Conservation (phyloP, 2,113 vertebrate genomes). For the Illadopsis cleaveri region DNA sequence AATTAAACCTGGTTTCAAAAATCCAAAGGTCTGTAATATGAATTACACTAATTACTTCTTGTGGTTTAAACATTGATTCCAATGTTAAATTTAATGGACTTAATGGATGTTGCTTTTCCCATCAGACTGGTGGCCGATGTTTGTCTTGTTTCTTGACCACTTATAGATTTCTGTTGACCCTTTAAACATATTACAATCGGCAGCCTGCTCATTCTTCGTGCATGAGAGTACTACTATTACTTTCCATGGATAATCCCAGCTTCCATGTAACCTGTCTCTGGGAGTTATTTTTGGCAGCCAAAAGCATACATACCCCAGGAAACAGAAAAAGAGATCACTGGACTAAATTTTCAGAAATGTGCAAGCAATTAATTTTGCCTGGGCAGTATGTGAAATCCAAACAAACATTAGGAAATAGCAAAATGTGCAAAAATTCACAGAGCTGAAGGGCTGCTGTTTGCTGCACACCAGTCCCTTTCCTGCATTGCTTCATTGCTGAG, state of each 20-base stretch:
- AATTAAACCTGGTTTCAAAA: constrained; percentile 78
- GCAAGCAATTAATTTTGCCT: constrained; percentile 61
- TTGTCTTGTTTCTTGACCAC: constrained; percentile 86
- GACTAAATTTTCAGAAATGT: constrained; percentile 46
- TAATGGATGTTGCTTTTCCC: constrained; percentile 90
- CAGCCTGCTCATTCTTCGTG: constrained; percentile 76
- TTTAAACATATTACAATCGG: constrained; percentile 82
- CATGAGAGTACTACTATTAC: constrained; percentile 58
- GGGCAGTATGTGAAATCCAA: constrained; percentile 41
- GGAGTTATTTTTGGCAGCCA: constrained; percentile 59
- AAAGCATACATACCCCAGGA: constrained; percentile 9
- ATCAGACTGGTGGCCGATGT: constrained; percentile 83
- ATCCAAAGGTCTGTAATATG: constrained; percentile 76
- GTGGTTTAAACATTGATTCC: constrained; percentile 93
- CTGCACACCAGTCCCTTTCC: background rate
- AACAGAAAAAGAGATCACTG: constrained; percentile 20
- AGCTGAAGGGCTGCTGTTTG: background rate
- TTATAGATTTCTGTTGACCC: constrained; percentile 82
- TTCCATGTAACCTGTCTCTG: constrained; percentile 33
- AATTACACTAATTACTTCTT: constrained; percentile 84
- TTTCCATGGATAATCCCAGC: constrained; percentile 35
- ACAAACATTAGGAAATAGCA: constrained; percentile 43
- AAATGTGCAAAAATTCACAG: constrained; percentile 46
- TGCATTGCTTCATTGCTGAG: background rate
- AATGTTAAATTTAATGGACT: constrained; percentile 92